Conservation (phyloP, 2,888 invertebrate species). For the Lymantria monacha region DNA sequence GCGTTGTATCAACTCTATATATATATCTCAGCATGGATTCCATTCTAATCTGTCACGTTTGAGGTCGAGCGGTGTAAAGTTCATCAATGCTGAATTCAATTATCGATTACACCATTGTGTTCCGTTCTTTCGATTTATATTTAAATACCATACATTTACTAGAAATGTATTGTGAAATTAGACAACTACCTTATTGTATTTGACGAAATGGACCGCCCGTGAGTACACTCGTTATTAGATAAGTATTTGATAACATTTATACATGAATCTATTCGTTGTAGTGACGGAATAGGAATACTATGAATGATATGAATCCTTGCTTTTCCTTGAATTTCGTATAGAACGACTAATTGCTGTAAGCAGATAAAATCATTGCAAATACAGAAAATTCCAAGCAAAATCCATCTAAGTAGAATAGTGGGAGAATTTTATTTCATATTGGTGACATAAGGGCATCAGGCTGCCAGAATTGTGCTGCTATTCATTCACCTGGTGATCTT, state of each 20-base stretch:
- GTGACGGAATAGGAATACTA: not conserved
- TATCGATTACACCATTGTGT: constrained; percentile 82
- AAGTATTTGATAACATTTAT: not conserved
- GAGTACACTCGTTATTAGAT: constrained; percentile 40
- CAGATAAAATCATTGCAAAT: too few species aligned
- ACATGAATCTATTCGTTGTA: not conserved
- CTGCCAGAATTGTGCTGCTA: too few species aligned
- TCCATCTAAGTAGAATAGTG: too few species aligned
- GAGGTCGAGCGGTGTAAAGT: constrained; percentile 80
- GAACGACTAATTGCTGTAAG: too few species aligned
- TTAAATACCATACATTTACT: constrained; percentile 80
- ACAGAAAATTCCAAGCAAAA: too few species aligned
- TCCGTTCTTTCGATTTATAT: constrained; percentile 80
- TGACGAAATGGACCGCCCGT: constrained; percentile 70
- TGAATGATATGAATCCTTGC: too few species aligned
- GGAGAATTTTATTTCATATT: too few species aligned
- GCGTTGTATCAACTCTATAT: constrained; percentile 52
- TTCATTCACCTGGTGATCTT: too few species aligned
- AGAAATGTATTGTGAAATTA: constrained; percentile 79
- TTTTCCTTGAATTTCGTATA: too few species aligned
- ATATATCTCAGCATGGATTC: constrained; percentile 56
- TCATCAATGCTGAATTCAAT: constrained; percentile 82
- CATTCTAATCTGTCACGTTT: constrained; percentile 82
- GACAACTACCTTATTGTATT: constrained; percentile 66
- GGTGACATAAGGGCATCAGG: too few species aligned